phyloP scores from a whole-genome alignment of 2,797 vertebrate species.

The Channa striata region DNA sequence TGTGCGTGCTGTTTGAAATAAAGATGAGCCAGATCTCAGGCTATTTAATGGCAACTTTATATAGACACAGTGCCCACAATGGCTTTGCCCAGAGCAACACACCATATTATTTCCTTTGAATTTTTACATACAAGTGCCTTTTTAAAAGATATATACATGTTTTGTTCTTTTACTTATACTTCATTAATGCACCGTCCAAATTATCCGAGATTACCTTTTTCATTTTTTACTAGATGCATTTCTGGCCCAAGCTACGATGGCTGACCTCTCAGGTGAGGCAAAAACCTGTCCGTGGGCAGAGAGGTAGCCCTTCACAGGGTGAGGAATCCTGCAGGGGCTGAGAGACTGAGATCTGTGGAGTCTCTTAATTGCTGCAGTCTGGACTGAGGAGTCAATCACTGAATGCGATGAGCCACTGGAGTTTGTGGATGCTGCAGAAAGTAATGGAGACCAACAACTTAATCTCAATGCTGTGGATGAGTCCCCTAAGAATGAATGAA shows the following conservation, averaged over 20 bases:
- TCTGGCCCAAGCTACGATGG: conserved; percentile 52
- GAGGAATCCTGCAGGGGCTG: conserved; percentile 74
- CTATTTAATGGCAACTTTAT: not conserved
- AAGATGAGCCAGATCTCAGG: conserved; percentile 4
- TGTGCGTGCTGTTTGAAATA: not conserved
- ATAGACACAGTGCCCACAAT: not conserved
- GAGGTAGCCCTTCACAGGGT: conserved; percentile 49
- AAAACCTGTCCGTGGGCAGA: conserved; percentile 56
- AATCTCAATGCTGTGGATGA: conserved; percentile 24
- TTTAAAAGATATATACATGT: not conserved
- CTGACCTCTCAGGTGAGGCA: conserved; percentile 63
- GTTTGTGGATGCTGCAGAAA: conserved; percentile 11
- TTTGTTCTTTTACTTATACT: not conserved
- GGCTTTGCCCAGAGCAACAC: not conserved
- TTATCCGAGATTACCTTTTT: conserved; percentile 17
- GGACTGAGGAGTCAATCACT: conserved; percentile 26
- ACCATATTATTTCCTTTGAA: not conserved
- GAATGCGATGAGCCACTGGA: not conserved
- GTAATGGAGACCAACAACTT: conserved; percentile 16
- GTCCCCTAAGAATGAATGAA: conserved; percentile 32
- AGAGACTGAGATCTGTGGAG: conserved; percentile 76
- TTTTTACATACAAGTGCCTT: not conserved
- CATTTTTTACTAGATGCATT: conserved; percentile 29
- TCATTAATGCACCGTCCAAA: not conserved
- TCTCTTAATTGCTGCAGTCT: conserved; percentile 39